phyloP scores from a whole-genome alignment of 2,113 vertebrate species.

The Semnornis frantzii region DNA sequence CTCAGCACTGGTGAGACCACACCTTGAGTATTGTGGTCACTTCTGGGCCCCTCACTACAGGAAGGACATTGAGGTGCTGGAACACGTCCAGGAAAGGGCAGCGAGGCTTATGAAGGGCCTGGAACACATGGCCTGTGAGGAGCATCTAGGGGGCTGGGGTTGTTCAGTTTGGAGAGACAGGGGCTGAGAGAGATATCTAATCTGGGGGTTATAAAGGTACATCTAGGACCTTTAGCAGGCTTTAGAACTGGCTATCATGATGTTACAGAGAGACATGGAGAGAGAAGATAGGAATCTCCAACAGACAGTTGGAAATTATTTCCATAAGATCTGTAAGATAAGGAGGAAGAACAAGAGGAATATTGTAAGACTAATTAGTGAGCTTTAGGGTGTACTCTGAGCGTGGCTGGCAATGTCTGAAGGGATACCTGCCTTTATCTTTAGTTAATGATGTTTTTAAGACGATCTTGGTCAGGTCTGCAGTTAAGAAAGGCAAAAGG shows the following conservation, averaged over 20 bases:
- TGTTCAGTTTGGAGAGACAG: too few relatives aligned
- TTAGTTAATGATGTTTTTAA: neutral
- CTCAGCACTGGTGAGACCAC: too few relatives aligned
- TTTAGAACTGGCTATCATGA: neutral
- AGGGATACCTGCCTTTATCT: neutral
- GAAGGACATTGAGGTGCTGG: too few relatives aligned
- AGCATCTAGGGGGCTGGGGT: too few relatives aligned
- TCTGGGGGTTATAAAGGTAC: neutral
- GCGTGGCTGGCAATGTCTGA: neutral
- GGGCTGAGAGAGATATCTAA: accelerated
- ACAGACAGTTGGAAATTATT: neutral
- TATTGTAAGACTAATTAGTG: neutral
- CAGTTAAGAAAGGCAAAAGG: neutral
- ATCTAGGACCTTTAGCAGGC: neutral
- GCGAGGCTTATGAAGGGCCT: too few relatives aligned
- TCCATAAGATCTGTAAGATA: neutral
- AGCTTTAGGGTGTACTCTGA: neutral
- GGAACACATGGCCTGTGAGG: too few relatives aligned
- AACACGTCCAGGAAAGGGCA: too few relatives aligned
- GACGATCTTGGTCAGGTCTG: neutral
- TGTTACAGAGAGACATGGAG: neutral
- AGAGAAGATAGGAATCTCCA: neutral
- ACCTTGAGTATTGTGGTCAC: too few relatives aligned
- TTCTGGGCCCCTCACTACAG: too few relatives aligned
- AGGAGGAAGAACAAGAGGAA: neutral